These are phyloP conservation scores for Ectemnius lituratus DNA, from an alignment of 2,888 invertebrate genomes.

Conservation along the genomic window DNA sequence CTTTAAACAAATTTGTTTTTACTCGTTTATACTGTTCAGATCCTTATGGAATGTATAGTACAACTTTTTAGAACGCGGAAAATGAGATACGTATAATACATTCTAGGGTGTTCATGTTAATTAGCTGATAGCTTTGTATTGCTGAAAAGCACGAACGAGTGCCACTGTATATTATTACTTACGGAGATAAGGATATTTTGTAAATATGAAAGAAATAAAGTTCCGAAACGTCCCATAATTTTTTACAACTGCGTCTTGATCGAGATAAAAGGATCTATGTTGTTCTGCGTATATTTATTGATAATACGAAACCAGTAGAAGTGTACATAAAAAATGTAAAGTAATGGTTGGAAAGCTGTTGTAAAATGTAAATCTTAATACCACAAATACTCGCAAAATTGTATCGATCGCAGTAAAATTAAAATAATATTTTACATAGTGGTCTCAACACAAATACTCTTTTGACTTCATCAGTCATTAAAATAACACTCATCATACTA, in stretches of 20 bases:
- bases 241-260: not conserved
- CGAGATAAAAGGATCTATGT: conserved; percentile 29
- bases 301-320: conserved; percentile 64
- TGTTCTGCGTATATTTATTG: conserved; percentile 67
- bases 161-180: not conserved
- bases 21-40: conserved; percentile 18
- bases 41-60: conserved; percentile 1
- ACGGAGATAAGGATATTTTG: conserved; percentile 13
- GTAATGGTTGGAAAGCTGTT: conserved; percentile 60
- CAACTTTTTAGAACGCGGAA: not conserved
- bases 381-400: conserved; percentile 7
- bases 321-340: conserved; percentile 70
- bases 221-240: conserved; percentile 1
- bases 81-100: conserved; percentile 1
- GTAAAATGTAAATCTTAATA: conserved; percentile 56
- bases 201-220: conserved; percentile 15
- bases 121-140: conserved; percentile 19
- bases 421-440: conserved; percentile 64
- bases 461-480: conserved; percentile 27
- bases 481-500: conserved; percentile 51
- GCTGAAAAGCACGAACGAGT: conserved; percentile 4
- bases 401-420: conserved; percentile 42
- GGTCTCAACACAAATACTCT: conserved; percentile 49
- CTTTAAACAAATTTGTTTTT: conserved; percentile 16
- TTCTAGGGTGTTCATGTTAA: conserved; percentile 22